Conservation (phyloP, 2,797 vertebrate species). For the Ctenosaura bakeri region DNA sequence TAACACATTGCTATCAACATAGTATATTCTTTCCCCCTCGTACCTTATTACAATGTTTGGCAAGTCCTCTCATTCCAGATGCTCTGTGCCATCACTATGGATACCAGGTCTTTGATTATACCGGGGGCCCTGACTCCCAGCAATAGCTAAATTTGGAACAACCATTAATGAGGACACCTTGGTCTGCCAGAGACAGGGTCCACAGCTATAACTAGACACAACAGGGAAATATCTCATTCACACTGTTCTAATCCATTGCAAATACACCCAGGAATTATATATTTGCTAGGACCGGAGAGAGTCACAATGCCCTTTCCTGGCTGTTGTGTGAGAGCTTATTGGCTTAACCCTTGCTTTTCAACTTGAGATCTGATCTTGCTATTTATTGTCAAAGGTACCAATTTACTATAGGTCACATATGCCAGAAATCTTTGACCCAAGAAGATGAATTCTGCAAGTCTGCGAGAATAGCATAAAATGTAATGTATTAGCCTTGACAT, state of each 20-base stretch:
- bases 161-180: conserved; percentile 67
- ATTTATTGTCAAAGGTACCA: background rate
- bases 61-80: conserved; percentile 52
- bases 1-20: conserved; percentile 21
- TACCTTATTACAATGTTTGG: conserved; percentile 58
- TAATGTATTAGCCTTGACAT: background rate
- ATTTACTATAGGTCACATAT: background rate
- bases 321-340: conserved; percentile 33
- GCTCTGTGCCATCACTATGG: conserved; percentile 63
- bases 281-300: fast-evolving
- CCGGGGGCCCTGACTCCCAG: conserved; percentile 54
- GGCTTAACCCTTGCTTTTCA: conserved; percentile 17
- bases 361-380: conserved; percentile 25
- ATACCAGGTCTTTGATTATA: conserved; percentile 70
- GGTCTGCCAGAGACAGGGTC: conserved; percentile 57
- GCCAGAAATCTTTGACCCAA: background rate
- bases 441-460: background rate
- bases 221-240: background rate
- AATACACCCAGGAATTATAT: background rate
- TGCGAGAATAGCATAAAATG: background rate
- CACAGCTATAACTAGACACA: conserved; percentile 44
- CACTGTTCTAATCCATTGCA: background rate
- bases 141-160: conserved; percentile 66
- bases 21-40: conserved; percentile 51
- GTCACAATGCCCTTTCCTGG: background rate